Conservation (phyloP, 1,140 invertebrate species). For the Nebria ingens region DNA sequence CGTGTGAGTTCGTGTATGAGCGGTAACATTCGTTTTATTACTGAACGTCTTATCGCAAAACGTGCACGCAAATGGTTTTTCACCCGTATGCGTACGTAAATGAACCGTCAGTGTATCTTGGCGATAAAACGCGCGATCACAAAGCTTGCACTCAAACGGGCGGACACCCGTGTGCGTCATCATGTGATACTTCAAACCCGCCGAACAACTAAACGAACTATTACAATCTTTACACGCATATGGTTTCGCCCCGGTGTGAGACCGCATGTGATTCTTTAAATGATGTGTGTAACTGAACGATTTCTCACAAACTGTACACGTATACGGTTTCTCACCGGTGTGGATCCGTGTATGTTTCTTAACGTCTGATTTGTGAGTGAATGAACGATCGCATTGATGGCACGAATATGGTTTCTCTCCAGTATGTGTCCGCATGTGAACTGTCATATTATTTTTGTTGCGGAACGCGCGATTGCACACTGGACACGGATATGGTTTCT, state of each 20-base stretch:
- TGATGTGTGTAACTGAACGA: constrained; percentile 21
- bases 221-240: constrained; percentile 57
- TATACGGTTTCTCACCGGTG: constrained; percentile 23
- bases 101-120: neutral
- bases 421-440: too few relatives aligned
- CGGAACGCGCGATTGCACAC: too few relatives aligned
- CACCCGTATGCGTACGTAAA: too few relatives aligned
- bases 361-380: too few relatives aligned
- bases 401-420: too few relatives aligned
- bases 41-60: constrained; percentile 11
- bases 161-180: constrained; percentile 13
- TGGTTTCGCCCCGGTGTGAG: constrained; percentile 86
- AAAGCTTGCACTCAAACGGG: neutral
- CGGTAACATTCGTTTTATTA: constrained; percentile 31
- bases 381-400: too few relatives aligned
- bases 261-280: constrained; percentile 77
- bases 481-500: too few relatives aligned
- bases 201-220: constrained; percentile 34
- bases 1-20: constrained; percentile 31
- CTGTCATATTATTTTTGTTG: too few relatives aligned
- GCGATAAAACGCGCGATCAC: neutral
- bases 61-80: constrained; percentile 7
- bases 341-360: too few relatives aligned
- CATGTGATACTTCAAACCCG: constrained; percentile 21
- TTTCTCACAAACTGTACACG: constrained; percentile 24